These are phyloP conservation scores for Nothocercus nigrocapillus DNA, from an alignment of 2,113 vertebrate species.

Conservation along the genomic window DNA sequence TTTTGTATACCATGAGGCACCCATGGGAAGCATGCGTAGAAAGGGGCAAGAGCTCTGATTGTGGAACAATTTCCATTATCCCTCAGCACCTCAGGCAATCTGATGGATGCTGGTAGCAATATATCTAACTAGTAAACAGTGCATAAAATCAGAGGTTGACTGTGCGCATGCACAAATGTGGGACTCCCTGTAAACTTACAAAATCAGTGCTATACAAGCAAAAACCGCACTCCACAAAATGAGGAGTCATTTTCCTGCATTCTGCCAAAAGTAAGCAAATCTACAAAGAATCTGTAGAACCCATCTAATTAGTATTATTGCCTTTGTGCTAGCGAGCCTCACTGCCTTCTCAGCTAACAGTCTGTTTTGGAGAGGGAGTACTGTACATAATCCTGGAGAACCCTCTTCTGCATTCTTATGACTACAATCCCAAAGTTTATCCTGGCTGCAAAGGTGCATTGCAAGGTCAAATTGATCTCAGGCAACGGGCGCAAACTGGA, in stretches of 20 bases:
- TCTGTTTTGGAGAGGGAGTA: background rate
- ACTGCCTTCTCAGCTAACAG: background rate
- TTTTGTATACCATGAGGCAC: background rate
- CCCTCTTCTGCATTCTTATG: background rate
- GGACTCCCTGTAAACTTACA: background rate
- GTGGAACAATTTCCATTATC: background rate
- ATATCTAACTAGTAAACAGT: background rate
- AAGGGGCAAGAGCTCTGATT: background rate
- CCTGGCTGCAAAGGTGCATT: background rate
- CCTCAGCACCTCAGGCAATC: background rate
- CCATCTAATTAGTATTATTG: background rate
- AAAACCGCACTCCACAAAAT: background rate
- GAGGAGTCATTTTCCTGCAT: background rate
- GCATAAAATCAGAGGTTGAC: background rate
- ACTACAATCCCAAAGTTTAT: background rate
- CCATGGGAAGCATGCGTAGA: accelerated
- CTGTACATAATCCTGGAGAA: background rate
- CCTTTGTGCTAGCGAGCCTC: background rate
- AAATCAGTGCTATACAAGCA: background rate
- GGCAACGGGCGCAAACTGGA: background rate
- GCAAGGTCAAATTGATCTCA: background rate
- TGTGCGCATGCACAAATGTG: accelerated
- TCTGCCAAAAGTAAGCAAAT: background rate
- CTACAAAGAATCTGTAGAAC: background rate
- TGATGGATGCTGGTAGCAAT: background rate